Conservation (phyloP, 1,140 invertebrate species). For the Chrysoperla carnea region DNA sequence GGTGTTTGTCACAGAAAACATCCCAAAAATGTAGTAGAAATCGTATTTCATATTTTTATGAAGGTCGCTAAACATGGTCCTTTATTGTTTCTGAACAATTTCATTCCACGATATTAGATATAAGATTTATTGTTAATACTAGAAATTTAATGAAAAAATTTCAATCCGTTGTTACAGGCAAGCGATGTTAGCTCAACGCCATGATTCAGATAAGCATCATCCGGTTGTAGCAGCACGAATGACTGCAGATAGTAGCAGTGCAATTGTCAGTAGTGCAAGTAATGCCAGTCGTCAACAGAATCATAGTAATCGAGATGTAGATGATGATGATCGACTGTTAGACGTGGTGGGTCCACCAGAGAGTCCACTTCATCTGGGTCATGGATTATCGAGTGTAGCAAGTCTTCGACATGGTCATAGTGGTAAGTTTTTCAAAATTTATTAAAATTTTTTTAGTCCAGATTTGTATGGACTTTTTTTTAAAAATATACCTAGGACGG, state of each 20-base stretch:
- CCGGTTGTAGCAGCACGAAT: conserved; percentile 22
- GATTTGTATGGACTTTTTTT: not conserved
- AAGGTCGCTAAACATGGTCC: too few species aligned
- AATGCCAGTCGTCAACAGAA: conserved; percentile 10
- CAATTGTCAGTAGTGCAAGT: conserved; percentile 15
- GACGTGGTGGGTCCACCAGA: conserved; percentile 73
- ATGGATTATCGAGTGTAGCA: not conserved
- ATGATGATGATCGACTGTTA: conserved; percentile 58
- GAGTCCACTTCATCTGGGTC: conserved; percentile 37
- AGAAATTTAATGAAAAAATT: too few species aligned
- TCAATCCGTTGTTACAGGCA: conserved; percentile 47
- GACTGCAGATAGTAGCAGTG: conserved; percentile 21
- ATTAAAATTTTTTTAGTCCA: not conserved
- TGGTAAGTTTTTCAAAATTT: not conserved
- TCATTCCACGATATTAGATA: too few species aligned
- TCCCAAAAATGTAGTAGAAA: too few species aligned
- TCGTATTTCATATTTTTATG: too few species aligned
- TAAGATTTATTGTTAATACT: too few species aligned
- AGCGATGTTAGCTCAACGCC: conserved; percentile 55
- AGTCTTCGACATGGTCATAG: not conserved
- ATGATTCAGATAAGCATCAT: conserved; percentile 27
- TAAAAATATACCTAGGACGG: not conserved
- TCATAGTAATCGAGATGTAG: conserved; percentile 27
- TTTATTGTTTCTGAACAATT: too few species aligned
- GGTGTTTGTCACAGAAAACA: too few species aligned